Conservation (phyloP, 64 coral and sea anemone genomes). For the Dendrophyllia cribrosa region DNA sequence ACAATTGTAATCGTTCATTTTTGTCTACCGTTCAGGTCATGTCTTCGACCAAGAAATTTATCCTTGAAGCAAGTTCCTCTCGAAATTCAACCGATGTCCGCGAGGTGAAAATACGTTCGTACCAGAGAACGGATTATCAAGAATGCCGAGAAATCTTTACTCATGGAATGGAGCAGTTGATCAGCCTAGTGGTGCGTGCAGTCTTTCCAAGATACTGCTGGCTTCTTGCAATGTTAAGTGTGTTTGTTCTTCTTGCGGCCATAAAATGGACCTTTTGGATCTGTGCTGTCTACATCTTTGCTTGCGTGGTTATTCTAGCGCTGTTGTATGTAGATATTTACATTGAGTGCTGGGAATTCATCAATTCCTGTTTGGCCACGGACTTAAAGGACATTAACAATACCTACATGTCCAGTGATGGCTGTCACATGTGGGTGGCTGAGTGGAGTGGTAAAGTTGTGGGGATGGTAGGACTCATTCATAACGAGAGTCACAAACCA, state of each 20-base stretch:
- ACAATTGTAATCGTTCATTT: not conserved
- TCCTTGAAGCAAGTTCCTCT: not conserved
- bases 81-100: not conserved
- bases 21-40: not conserved
- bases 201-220: constrained; percentile 76
- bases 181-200: constrained; percentile 26
- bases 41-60: not conserved
- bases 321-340: constrained; percentile 81
- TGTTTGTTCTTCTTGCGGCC: constrained; percentile 61
- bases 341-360: constrained; percentile 53
- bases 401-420: constrained; percentile 59
- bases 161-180: constrained; percentile 67
- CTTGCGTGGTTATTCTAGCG: constrained; percentile 63
- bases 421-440: constrained; percentile 81
- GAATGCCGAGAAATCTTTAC: constrained; percentile 78
- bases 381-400: constrained; percentile 81
- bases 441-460: constrained; percentile 64
- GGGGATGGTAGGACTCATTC: constrained; percentile 71
- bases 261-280: constrained; percentile 75
- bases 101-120: constrained; percentile 65
- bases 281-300: constrained; percentile 47
- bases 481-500: constrained; percentile 42
- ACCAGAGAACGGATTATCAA: constrained; percentile 50
- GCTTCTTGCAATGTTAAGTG: constrained; percentile 38
- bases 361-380: constrained; percentile 58